These are phyloP conservation scores for Gonioctena quinquepunctata DNA, from an alignment of 1,140 invertebrate species.

Conservation along the genomic window DNA sequence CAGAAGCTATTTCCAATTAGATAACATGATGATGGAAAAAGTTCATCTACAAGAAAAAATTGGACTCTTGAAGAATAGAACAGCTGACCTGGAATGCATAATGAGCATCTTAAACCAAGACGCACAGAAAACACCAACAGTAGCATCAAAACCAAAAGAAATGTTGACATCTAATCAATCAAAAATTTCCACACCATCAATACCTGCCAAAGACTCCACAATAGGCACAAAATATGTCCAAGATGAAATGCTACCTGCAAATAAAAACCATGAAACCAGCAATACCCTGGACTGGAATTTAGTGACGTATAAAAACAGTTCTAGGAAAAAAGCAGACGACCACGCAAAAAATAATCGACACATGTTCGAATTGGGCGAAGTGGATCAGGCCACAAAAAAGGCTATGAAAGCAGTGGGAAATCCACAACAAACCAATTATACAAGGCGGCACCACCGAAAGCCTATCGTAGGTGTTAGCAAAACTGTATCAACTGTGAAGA, in stretches of 20 bases:
- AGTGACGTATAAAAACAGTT: neutral
- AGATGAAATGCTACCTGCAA: neutral
- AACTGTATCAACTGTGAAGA: neutral
- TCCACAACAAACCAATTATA: neutral
- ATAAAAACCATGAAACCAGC: neutral
- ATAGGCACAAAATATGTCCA: neutral
- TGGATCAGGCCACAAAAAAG: conserved; percentile 4
- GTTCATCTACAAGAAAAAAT: neutral
- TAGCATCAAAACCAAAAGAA: neutral
- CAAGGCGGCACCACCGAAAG: neutral
- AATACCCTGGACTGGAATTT: neutral
- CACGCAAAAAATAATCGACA: neutral
- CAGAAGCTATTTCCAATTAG: neutral
- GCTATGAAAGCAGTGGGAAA: neutral
- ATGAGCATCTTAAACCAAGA: neutral
- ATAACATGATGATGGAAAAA: conserved; percentile 2
- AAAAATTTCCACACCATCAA: neutral
- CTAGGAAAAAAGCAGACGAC: neutral
- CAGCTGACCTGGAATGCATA: neutral
- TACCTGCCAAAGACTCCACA: neutral
- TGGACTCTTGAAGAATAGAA: neutral
- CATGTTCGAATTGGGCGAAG: neutral
- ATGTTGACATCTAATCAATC: neutral
- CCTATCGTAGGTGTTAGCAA: conserved; percentile 1
- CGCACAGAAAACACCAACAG: neutral